Base-by-base conservation (phyloP, 2,888 invertebrate genomes). In the Ichneumoninae sp. region DNA sequence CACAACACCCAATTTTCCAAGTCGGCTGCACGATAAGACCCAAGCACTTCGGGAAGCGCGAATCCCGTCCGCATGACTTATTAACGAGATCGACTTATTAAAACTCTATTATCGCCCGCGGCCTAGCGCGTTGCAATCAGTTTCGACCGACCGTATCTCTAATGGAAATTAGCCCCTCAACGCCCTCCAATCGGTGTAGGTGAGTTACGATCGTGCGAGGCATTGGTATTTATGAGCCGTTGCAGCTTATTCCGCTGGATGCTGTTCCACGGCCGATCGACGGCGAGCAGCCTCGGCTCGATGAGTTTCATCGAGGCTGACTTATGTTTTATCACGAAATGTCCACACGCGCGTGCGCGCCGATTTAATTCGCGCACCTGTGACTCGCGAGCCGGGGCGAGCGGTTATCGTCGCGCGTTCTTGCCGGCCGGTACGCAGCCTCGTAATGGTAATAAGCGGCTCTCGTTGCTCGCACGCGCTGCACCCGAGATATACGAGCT, bases 151-250 rank as follows among this genome's bases (percentile, higher is more conserved):
- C 82, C 76, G 78, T 89, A 89, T 89, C 88, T 86, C 84, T 90
- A 89, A 91, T 90, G 89, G 89, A 90, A 90, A 90, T 90, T 87
- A 86, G 87, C 26, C 71, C 80, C 19, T 44, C 78, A 47, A 50
- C 72, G 52, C 36, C 66, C 57, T 65, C 62, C 66, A 70, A 66
- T 36, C 81, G 75, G 60, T 71, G 80, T 74, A 72, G 80, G 86
- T 84, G 86, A 87, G 80, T 83, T 83, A 86, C 86, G 86, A 88
- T 89, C 87, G 68, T 70, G 2, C 33, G 1, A 47, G 13, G 8
- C 10, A 50, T 40, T 66, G 69, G 68, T 62, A 87, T 88, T 89
- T 87, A 86, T 81, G 86, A 88, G 75, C 84, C 82, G 69, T 72
- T 74, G 71, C 71, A 54, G 71, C 57, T 57, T 13, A 26, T 22